Evolutionary conservation across 2,888 invertebrate genomes (phyloP), one percentile per base, ranked within the genome.

Genomic region (Unio pictorum): DNA sequence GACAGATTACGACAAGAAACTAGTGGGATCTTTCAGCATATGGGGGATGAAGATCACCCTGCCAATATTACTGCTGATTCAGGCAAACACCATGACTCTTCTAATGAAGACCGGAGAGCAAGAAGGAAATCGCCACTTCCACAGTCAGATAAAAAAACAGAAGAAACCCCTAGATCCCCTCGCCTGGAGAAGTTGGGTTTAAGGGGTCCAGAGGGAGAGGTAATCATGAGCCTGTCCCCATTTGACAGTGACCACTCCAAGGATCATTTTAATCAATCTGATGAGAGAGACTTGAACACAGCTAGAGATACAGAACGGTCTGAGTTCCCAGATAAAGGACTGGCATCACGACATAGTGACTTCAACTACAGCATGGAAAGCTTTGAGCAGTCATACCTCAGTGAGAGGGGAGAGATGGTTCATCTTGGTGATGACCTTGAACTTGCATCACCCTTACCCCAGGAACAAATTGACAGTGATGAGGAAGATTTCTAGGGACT

Each of bases 361-460:
- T 80, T 75, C 66, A 84, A 81, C 71, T 84, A 84, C 69, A 81
- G 83, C 67, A 84, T 83, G 83, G 84, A 84, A 66, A 84, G 84
- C 71, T 82, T 83, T 67, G 83, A 84, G 30, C 83, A 81, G 67
- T 81, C 82, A 7, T 83, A 81, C 55, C 61, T 82, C n/a, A 82
- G 83, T 70, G 81, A 81, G 66, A 64, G 80, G 54, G 83, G 81
- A 15, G 83, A 83, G 72, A 76, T 80, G 20, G 76, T 83, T 28
- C 77, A 79, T 55, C 71, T 81, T 15, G 80, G 79, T 1, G 80
- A 80, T 23, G 79, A 80, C 30, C 70, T 77, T 45, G 72, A 73
- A 72, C 69, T 73, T 11, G 75, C 75, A 1, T 82, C 81, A 4
- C 82, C 79, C 7, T 73, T 75, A 18, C 66, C 76, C 20, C 73